phyloP scores from a whole-genome alignment of 2,888 invertebrate genomes.

The Seira ritae region DNA sequence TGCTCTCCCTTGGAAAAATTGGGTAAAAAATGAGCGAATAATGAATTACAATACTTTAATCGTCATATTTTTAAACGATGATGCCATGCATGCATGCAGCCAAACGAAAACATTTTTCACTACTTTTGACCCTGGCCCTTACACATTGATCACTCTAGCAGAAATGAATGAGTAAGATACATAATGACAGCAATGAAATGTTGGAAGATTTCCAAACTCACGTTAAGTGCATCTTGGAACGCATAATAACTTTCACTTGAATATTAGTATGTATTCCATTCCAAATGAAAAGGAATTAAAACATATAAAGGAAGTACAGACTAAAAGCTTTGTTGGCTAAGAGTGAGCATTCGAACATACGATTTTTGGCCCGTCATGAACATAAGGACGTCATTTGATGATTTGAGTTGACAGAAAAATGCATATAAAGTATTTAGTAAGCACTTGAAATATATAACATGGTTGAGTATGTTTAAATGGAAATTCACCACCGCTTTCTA shows the following conservation, averaged over 20 bases:
- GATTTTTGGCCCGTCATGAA: neutral
- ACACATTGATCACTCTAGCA: neutral
- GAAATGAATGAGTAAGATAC: conserved; percentile 5
- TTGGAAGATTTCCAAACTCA: neutral
- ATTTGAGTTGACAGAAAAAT: conserved; percentile 1
- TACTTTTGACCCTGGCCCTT: conserved; percentile 1
- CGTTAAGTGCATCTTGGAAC: neutral
- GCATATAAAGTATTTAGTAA: neutral
- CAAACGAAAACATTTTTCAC: too few relatives aligned
- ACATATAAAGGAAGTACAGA: neutral
- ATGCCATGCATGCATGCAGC: neutral
- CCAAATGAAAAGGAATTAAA: too few relatives aligned
- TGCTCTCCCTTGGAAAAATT: neutral
- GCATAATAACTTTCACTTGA: neutral
- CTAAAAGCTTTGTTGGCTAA: conserved; percentile 7
- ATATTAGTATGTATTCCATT: neutral
- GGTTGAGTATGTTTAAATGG: too few relatives aligned
- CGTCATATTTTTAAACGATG: neutral
- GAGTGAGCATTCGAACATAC: neutral
- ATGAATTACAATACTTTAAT: neutral
- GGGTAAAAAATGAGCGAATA: neutral
- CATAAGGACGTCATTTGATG: neutral
- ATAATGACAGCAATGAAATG: neutral
- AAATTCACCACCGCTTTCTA: too few relatives aligned
- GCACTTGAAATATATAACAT: neutral